Evolutionary conservation across 2,888 invertebrate species (phyloP), one percentile per base, ranked within the genome.

Genomic region (Eristalinus sepulchralis): DNA sequence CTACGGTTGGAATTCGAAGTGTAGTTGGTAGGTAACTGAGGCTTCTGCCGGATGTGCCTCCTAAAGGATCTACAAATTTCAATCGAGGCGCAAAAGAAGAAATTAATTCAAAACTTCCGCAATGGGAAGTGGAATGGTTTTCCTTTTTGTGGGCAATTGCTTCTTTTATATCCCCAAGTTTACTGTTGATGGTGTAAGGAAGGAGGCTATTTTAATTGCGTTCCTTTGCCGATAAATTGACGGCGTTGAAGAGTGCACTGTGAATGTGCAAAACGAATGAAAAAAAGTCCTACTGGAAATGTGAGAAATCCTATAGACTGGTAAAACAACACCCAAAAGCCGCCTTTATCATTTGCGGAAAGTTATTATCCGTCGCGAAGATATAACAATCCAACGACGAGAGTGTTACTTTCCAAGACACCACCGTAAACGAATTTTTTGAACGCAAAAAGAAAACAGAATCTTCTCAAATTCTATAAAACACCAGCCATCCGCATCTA

Each of bases 401-500:
- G 24, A 57, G 57, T 24, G 24, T 57, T 57, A 57, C 57, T 67
- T 20, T 36, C 27, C 24, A 33, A 47, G 47, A 55, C 53, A 78
- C 13, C 24, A 70, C 2, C 47, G 13, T n/a, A 13, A 72, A 62
- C 31, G 66, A 57, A 70, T 62, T 33, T 57, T 47, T 47, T 47
- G 17, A 47, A 8, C 47, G 17, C 17, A 6, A 53, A 53, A 77
- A 34, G 22, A 59, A 73, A 80, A 11, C 60, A 10, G 20, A 62
- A 17, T 47, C 8, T 47, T 47, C 17, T 17, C 17, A 17, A 66
- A 75, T 80, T 75, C 31, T 68, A 83, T 83, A 79, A 79, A 70
- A 75, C 68, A 17, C 66, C 75, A 83, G 80, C 75, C 83, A 80
- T 75, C 80, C 83, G 70, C 80, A 83, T 80, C 80, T 66, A 75